phyloP scores from a whole-genome alignment of 1,140 invertebrate genomes.

The Eriosoma lanigerum region DNA sequence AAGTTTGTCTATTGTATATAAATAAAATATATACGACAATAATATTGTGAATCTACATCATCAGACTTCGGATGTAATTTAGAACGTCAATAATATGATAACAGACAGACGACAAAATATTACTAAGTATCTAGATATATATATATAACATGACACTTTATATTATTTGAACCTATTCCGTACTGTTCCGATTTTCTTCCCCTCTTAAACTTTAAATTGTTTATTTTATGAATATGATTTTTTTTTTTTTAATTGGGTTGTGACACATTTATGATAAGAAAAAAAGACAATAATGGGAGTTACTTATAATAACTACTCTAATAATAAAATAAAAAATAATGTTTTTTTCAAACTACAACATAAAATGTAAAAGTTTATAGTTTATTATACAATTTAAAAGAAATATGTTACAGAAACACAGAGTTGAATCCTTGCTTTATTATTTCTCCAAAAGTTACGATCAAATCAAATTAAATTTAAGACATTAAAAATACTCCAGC shows the following conservation, averaged over 20 bases:
- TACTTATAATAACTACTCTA: not conserved
- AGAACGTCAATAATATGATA: too few relatives aligned
- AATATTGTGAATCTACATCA: too few relatives aligned
- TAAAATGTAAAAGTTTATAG: constrained; percentile 18
- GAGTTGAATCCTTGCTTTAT: not conserved
- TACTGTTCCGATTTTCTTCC: not conserved
- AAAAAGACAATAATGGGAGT: not conserved
- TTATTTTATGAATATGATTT: constrained; percentile 10
- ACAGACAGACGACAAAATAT: too few relatives aligned
- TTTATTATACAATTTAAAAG: not conserved
- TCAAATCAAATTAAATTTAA: constrained; percentile 19
- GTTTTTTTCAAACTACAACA: constrained; percentile 20
- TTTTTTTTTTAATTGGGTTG: not conserved
- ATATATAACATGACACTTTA: not conserved
- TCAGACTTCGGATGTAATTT: too few relatives aligned
- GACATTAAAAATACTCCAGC: too few relatives aligned
- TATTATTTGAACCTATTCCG: constrained; percentile 9
- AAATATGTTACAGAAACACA: not conserved
- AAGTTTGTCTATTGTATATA: too few relatives aligned
- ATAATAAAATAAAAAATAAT: constrained; percentile 10
- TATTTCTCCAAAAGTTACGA: constrained; percentile 17
- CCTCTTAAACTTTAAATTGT: constrained; percentile 19
- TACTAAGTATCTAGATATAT: not conserved
- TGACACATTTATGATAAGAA: not conserved
- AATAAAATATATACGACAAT: too few relatives aligned